Conservation (phyloP, 2,888 invertebrate genomes). For the Nipponacmea schrenckii region DNA sequence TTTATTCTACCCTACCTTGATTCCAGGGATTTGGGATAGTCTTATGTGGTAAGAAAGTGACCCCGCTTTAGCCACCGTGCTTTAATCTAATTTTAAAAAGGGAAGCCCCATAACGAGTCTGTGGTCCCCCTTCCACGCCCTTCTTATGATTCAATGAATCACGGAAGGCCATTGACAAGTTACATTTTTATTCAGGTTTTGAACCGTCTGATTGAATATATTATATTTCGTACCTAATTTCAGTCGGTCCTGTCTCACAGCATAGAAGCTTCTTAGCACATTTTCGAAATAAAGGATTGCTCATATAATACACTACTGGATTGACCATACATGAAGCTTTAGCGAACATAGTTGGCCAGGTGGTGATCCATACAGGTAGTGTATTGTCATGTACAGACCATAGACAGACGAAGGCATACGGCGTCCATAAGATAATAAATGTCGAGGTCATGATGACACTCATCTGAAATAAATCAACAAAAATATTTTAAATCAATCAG, state of each 20-base stretch:
- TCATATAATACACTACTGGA: constrained; percentile 16
- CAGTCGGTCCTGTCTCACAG: background rate
- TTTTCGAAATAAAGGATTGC: constrained; percentile 10
- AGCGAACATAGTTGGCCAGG: constrained; percentile 24
- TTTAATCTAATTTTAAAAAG: too few species aligned
- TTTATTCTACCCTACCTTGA: too few species aligned
- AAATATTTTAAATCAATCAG: background rate
- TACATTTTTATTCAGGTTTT: too few species aligned
- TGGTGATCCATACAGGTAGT: constrained; percentile 18
- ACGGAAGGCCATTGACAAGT: too few species aligned
- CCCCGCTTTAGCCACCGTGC: too few species aligned
- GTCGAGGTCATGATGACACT: constrained; percentile 11
- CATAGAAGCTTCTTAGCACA: background rate
- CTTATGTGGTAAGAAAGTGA: too few species aligned
- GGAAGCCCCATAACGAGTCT: too few species aligned
- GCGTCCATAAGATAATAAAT: constrained; percentile 25
- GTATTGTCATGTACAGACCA: constrained; percentile 18
- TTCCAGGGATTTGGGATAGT: too few species aligned
- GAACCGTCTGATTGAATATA: too few species aligned
- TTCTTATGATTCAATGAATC: too few species aligned
- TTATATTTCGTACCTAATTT: too few species aligned
- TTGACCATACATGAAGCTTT: constrained; percentile 18
- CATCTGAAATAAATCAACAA: constrained; percentile 18
- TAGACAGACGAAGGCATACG: constrained; percentile 23
- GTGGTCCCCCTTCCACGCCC: too few species aligned